Evolutionary conservation across 2,888 invertebrate species (phyloP).

Genomic region (Epicampocera succincta): DNA sequence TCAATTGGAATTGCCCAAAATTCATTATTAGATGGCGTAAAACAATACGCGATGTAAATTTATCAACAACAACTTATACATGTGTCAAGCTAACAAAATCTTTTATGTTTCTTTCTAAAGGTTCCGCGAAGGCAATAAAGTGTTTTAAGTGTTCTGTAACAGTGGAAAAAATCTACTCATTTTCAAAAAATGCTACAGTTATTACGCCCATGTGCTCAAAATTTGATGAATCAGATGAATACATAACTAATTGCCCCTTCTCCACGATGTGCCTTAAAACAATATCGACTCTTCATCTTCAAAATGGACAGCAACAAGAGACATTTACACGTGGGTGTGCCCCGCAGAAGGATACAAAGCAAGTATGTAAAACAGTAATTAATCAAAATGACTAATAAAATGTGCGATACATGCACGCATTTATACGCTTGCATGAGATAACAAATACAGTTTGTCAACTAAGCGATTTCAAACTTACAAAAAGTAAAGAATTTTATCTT

Average conservation of each 20-base stretch:
- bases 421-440: background rate
- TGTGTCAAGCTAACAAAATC: background rate
- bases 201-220: conserved; percentile 87
- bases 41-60: too few relatives aligned
- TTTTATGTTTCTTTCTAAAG: conserved; percentile 67
- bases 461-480: too few relatives aligned
- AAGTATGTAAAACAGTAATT: conserved; percentile 73
- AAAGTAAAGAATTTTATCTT: too few relatives aligned
- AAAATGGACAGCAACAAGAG: conserved; percentile 83
- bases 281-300: conserved; percentile 85
- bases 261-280: conserved; percentile 93
- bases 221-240: conserved; percentile 88
- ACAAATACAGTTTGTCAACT: too few relatives aligned
- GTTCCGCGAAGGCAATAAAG: conserved; percentile 82
- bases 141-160: conserved; percentile 90
- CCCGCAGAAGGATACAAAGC: conserved; percentile 85
- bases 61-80: too few relatives aligned
- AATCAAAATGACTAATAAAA: conserved; percentile 19
- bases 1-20: too few relatives aligned
- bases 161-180: conserved; percentile 81
- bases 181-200: conserved; percentile 82
- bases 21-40: too few relatives aligned
- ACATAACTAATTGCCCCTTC: conserved; percentile 88
- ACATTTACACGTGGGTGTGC: conserved; percentile 86
- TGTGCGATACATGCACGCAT: background rate